Conservation (phyloP, 2,113 vertebrate genomes). For the Orthonyx spaldingii region DNA sequence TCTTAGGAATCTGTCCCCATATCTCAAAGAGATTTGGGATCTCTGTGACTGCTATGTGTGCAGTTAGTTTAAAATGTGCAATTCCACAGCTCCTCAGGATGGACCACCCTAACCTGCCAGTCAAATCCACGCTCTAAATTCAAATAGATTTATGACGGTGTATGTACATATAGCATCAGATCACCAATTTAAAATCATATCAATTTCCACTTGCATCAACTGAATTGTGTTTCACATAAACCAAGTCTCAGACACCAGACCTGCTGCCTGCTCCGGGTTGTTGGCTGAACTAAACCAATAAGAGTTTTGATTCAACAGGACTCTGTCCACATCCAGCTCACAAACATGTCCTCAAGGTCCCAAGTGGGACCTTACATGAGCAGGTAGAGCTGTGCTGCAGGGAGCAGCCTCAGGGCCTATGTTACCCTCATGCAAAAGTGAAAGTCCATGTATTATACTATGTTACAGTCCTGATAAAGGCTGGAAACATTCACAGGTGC, state of each 20-base stretch:
- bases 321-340: not conserved
- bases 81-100: not conserved
- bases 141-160: not conserved
- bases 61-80: not conserved
- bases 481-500: not conserved
- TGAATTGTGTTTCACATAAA: not conserved
- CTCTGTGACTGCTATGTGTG: not conserved
- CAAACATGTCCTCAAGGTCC: not conserved
- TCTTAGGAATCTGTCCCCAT: not conserved
- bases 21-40: not conserved
- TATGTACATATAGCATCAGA: not conserved
- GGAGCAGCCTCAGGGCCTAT: not conserved
- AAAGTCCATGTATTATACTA: not conserved
- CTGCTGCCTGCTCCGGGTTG: rapidly evolving
- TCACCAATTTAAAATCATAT: not conserved
- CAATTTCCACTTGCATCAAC: not conserved
- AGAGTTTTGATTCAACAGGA: not conserved
- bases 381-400: not conserved
- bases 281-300: not conserved
- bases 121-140: not conserved
- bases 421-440: not conserved
- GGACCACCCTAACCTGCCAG: not conserved
- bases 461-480: not conserved
- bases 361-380: not conserved
- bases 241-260: not conserved